These are phyloP conservation scores for Oxytorus armatus DNA, from an alignment of 2,888 invertebrate genomes.

Conservation along the genomic window DNA sequence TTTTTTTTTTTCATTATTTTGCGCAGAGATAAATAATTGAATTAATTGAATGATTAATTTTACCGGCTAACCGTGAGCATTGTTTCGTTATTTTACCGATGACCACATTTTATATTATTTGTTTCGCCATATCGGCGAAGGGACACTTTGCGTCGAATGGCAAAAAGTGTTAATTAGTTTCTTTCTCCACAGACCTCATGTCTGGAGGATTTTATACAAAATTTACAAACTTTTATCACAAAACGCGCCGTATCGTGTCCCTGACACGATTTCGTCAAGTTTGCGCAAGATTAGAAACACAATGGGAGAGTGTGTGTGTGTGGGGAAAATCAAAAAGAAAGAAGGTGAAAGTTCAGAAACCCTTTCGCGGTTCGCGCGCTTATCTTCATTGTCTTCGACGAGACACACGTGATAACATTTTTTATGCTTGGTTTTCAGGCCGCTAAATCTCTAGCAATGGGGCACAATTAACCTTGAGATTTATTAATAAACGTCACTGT, in stretches of 20 bases:
- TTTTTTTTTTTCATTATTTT: not conserved
- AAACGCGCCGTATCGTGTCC: conserved; percentile 9
- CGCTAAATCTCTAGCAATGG: not conserved
- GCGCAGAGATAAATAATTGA: not conserved
- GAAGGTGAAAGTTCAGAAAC: conserved; percentile 17
- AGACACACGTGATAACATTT: no score
- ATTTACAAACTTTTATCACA: no score
- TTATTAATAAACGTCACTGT: conserved; percentile 43
- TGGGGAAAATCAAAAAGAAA: not conserved
- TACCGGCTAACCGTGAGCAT: no score
- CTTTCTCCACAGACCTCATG: no score
- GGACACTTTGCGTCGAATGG: no score
- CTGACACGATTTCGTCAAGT: conserved; percentile 44
- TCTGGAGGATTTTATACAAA: no score
- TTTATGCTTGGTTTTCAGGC: conserved; percentile 3
- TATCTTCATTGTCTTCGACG: not conserved
- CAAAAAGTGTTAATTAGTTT: no score
- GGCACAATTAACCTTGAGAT: conserved; percentile 31
- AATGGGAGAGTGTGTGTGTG: not conserved
- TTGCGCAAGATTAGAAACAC: conserved; percentile 1
- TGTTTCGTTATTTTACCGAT: no score
- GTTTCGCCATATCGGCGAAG: no score
- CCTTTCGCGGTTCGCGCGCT: no score
- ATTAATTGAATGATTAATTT: not conserved
- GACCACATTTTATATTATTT: no score